Evolutionary conservation across 1,140 invertebrate genomes (phyloP).

Genomic region (Dermatophagoides farinae): DNA sequence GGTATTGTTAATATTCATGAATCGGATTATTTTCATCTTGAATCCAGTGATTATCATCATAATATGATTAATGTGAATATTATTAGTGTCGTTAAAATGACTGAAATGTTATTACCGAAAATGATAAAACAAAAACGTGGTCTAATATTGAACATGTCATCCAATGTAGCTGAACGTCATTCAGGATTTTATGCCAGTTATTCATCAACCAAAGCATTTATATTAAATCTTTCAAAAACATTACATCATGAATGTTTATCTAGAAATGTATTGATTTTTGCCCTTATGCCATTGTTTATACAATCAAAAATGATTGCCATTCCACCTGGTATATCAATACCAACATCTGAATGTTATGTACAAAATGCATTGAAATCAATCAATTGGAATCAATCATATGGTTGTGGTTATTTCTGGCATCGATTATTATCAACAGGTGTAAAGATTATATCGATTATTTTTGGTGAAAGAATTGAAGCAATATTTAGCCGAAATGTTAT

Average conservation of each 20-base stretch:
- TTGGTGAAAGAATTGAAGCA: too few species aligned
- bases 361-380: too few species aligned
- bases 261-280: too few species aligned
- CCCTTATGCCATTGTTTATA: too few species aligned
- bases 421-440: too few species aligned
- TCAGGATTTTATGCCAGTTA: background rate
- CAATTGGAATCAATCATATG: too few species aligned
- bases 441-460: too few species aligned
- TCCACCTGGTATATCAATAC: too few species aligned
- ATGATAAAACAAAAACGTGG: background rate
- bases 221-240: background rate
- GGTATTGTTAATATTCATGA: constrained; percentile 8
- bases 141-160: background rate
- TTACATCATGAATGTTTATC: background rate
- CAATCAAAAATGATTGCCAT: too few species aligned
- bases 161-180: background rate
- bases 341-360: too few species aligned
- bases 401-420: too few species aligned
- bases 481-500: too few species aligned
- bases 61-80: background rate
- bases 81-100: background rate
- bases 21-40: constrained; percentile 9
- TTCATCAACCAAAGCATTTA: background rate
- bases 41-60: background rate
- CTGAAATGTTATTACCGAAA: background rate